Base-by-base conservation (phyloP, 1,140 invertebrate genomes). In the Philaenus spumarius region DNA sequence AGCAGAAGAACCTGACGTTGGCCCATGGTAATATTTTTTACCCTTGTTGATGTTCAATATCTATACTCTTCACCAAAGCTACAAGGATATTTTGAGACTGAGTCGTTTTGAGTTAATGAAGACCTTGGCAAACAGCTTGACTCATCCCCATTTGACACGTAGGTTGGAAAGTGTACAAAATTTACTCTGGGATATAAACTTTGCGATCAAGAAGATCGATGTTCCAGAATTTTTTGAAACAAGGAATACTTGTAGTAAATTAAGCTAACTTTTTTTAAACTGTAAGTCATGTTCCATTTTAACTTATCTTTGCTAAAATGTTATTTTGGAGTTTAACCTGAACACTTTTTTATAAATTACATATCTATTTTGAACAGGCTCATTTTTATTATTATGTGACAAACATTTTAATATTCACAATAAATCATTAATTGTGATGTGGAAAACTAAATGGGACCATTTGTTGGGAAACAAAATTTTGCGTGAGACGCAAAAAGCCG, bases 221-320 rank as follows among this genome's bases (percentile, higher is more conserved):
- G 15, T 48, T 12, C 23, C 46, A 20, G 46, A 48, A 48, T 48
- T 48, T 9, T 48, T 52, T 52, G 30, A 52, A 35, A 14, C 5
- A 9, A 4, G 30, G 19, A 52, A 52, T 17, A 52, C 50, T 12
- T 52, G 26, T n/a, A n/a, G n/a, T n/a, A n/a, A n/a, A n/a, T n/a
- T n/a, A n/a, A n/a, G n/a, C n/a, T n/a, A n/a, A n/a, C n/a, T n/a
- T n/a, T n/a, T n/a, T n/a, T n/a, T n/a, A n/a, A n/a, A n/a, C n/a
- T n/a, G n/a, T n/a, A n/a, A n/a, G n/a, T n/a, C n/a, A n/a, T n/a
- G n/a, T n/a, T n/a, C n/a, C n/a, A n/a, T n/a, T n/a, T n/a, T n/a
- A n/a, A n/a, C n/a, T n/a, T n/a, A n/a, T n/a, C n/a, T n/a, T n/a
- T n/a, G n/a, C n/a, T n/a, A n/a, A n/a, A n/a, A n/a, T n/a, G n/a